Percentiles rank a stretch among this genome's conserved stretches.
Conservation (phyloP, 2,888 invertebrate genomes). For the Idaea straminata region DNA sequence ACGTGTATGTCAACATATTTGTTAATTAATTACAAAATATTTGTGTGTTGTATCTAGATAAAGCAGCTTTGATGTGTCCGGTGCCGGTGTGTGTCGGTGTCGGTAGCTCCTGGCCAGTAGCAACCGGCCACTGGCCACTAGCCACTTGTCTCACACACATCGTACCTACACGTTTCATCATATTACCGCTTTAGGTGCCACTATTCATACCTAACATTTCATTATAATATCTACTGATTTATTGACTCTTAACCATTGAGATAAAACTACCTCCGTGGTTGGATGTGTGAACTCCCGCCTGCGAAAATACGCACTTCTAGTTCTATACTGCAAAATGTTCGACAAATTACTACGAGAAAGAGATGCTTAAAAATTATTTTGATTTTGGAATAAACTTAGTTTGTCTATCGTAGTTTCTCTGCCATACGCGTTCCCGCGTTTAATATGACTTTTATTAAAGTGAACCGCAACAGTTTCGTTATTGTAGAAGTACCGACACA, state of each 20-base stretch:
- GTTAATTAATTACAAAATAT: not conserved
- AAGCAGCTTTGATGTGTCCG: not conserved
- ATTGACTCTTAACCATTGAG: not conserved
- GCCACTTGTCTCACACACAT: no score
- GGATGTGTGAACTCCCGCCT: not conserved
- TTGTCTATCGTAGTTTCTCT: not conserved
- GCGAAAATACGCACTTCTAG: not conserved
- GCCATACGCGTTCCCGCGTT: slow-evolving; percentile 40
- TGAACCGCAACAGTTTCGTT: slow-evolving; percentile 63
- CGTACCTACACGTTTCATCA: not conserved
- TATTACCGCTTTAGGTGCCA: not conserved
- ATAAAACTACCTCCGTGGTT: not conserved
- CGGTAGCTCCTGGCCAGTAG: not conserved
- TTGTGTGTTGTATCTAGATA: not conserved
- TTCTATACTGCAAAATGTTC: no score
- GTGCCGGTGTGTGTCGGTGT: not conserved
- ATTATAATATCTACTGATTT: not conserved
- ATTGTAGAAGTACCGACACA: slow-evolving; percentile 76
- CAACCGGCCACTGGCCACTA: not conserved
- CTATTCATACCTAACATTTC: not conserved
- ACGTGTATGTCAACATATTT: not conserved
- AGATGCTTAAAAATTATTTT: no score
- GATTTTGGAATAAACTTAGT: not conserved
- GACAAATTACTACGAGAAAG: no score
- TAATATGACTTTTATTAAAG: slow-evolving; percentile 76